phyloP scores from a whole-genome alignment of 1,140 invertebrate genomes.

The Caenorhabditis brenneri region DNA sequence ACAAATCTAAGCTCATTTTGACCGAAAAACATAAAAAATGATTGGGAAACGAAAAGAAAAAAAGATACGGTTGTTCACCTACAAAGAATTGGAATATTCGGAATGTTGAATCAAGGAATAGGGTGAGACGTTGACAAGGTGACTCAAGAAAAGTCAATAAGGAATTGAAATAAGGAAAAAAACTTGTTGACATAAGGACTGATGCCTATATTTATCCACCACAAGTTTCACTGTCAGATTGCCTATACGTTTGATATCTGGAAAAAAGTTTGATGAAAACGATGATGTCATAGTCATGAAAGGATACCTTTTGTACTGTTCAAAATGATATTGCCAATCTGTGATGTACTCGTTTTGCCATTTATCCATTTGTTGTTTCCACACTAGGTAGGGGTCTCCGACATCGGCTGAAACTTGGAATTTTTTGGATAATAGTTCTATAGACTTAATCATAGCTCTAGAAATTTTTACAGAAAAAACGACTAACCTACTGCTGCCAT shows the following conservation, averaged over 20 bases:
- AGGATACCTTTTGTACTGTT: slow-evolving; percentile 69
- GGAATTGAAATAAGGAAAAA: not conserved
- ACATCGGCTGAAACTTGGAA: slow-evolving; percentile 71
- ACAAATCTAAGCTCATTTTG: slow-evolving; percentile 31
- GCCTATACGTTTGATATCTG: slow-evolving; percentile 38
- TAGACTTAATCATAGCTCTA: not conserved
- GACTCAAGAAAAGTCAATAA: slow-evolving; percentile 24
- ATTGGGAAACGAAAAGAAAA: not conserved
- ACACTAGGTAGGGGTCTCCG: slow-evolving; percentile 72
- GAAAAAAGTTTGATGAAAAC: not conserved
- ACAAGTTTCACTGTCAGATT: slow-evolving; percentile 39
- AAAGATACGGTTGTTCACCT: not conserved
- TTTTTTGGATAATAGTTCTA: not conserved
- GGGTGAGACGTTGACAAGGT: slow-evolving; percentile 15
- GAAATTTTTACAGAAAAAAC: too few relatives aligned
- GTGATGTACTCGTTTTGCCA: slow-evolving; percentile 74
- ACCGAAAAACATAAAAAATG: slow-evolving; percentile 24
- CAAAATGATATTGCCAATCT: slow-evolving; percentile 73
- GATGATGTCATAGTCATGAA: not conserved
- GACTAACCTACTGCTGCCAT: slow-evolving; percentile 76
- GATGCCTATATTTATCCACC: slow-evolving; percentile 9
- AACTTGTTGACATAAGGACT: slow-evolving; percentile 34
- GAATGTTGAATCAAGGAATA: slow-evolving; percentile 42
- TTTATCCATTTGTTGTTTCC: slow-evolving; percentile 73
- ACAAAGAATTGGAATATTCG: slow-evolving; percentile 13